Evolutionary conservation across 1,140 invertebrate genomes (phyloP).

Genomic region (Lepidotrigona ventralis): DNA sequence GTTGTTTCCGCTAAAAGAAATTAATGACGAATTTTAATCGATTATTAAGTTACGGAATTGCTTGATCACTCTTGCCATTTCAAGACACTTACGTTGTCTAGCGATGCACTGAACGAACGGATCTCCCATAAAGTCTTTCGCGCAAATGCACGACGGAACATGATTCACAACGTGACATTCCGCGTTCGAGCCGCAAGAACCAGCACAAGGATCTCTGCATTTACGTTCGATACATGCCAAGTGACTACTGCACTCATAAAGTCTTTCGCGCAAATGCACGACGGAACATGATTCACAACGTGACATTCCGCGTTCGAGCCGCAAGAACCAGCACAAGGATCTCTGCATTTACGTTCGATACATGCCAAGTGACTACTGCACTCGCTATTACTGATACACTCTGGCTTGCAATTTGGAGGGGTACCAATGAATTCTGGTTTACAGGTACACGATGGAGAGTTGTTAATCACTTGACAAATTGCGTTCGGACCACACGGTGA

Average conservation of each 20-base stretch:
- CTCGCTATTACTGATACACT: constrained; percentile 85
- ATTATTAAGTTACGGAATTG: not conserved
- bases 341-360: constrained; percentile 85
- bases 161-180: constrained; percentile 87
- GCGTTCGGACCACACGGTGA: constrained; percentile 88
- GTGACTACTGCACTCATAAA: constrained; percentile 85
- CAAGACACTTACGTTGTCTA: constrained; percentile 81
- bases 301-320: constrained; percentile 85
- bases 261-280: constrained; percentile 84
- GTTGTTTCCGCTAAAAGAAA: constrained; percentile 55
- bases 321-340: constrained; percentile 86
- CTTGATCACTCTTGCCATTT: not conserved
- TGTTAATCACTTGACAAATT: constrained; percentile 82
- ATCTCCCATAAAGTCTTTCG: constrained; percentile 83
- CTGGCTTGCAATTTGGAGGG: constrained; percentile 84
- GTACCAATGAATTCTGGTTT: constrained; percentile 82
- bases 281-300: constrained; percentile 86
- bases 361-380: constrained; percentile 85
- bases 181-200: constrained; percentile 86
- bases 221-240: constrained; percentile 86
- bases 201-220: constrained; percentile 85
- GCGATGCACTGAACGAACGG: constrained; percentile 84
- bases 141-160: constrained; percentile 86
- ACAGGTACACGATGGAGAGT: constrained; percentile 85
- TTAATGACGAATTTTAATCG: not conserved